Percentiles rank a stretch among this genome's conserved stretches.
Evolutionary conservation across 1,140 invertebrate species (phyloP).

Genomic region (Drosophila virilis): DNA sequence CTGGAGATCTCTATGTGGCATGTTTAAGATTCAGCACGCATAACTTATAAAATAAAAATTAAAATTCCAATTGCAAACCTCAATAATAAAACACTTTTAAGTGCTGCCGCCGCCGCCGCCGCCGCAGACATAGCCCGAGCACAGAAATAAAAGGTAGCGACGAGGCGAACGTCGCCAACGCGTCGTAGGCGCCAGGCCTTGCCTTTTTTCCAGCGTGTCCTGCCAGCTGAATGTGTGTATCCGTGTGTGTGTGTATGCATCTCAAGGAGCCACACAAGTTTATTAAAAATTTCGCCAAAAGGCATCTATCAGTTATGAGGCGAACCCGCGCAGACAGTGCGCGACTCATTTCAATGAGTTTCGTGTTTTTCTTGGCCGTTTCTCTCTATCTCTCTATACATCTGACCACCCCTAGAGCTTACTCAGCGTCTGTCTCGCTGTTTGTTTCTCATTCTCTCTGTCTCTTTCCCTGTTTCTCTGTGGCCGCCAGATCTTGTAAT

Average conservation of each 20-base stretch:
- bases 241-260: not conserved
- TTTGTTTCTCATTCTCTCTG: not conserved
- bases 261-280: conserved; percentile 49
- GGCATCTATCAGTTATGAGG: conserved; percentile 74
- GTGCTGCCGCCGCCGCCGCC: conserved; percentile 23
- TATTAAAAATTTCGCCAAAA: conserved; percentile 76
- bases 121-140: conserved; percentile 13
- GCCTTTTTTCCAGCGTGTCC: conserved; percentile 4
- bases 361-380: conserved; percentile 28
- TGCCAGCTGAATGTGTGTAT: conserved; percentile 6
- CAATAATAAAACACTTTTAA: conserved; percentile 78
- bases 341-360: conserved; percentile 78
- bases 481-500: conserved; percentile 71
- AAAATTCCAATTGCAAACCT: conserved; percentile 77
- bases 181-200: conserved; percentile 15
- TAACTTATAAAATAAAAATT: conserved; percentile 80
- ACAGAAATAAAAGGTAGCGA: conserved; percentile 22
- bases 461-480: not conserved
- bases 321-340: conserved; percentile 48
- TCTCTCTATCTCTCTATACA: not conserved
- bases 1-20: conserved; percentile 38
- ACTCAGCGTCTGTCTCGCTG: not conserved
- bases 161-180: not conserved
- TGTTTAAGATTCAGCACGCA: conserved; percentile 71
- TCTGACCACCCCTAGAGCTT: conserved; percentile 3